phyloP scores from a whole-genome alignment of 2,797 vertebrate genomes.

The Spinus pinus region DNA sequence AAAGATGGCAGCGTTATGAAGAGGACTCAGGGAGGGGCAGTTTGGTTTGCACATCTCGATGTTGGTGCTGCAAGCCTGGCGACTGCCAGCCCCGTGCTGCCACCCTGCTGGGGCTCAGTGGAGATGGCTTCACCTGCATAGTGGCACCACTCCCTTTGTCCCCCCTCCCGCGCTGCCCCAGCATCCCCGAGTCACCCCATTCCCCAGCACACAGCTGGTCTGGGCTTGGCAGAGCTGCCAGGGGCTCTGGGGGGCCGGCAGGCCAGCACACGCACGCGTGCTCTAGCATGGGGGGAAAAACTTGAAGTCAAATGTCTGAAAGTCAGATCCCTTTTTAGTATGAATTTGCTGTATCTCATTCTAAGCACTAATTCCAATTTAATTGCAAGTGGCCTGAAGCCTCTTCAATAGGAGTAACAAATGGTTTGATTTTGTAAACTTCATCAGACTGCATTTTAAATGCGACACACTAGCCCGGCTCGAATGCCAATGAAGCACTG shows the following conservation, averaged over 20 bases:
- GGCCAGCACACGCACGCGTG: background rate
- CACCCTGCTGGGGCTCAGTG: fast-evolving
- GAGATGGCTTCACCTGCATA: background rate
- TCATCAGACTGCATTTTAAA: constrained; percentile 99
- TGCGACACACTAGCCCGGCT: constrained; percentile 99
- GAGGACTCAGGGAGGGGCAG: background rate
- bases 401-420: constrained; percentile 99
- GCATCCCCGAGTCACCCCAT: background rate
- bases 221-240: background rate
- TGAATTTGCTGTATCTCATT: constrained; percentile 87
- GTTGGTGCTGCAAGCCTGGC: fast-evolving
- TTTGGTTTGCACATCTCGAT: fast-evolving
- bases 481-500: constrained; percentile 99
- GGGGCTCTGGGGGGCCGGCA: fast-evolving
- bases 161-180: background rate
- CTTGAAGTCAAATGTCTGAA: constrained; percentile 84
- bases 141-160: background rate
- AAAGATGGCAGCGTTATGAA: fast-evolving
- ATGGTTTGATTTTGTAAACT: constrained; percentile 99
- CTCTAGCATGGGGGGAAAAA: constrained; percentile 22
- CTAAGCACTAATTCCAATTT: constrained; percentile 99
- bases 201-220: fast-evolving
- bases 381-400: constrained; percentile 99
- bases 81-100: background rate
- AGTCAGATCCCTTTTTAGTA: constrained; percentile 87